phyloP scores from a whole-genome alignment of 2,797 vertebrate genomes.

The Sebastiscus albofasciatus region DNA sequence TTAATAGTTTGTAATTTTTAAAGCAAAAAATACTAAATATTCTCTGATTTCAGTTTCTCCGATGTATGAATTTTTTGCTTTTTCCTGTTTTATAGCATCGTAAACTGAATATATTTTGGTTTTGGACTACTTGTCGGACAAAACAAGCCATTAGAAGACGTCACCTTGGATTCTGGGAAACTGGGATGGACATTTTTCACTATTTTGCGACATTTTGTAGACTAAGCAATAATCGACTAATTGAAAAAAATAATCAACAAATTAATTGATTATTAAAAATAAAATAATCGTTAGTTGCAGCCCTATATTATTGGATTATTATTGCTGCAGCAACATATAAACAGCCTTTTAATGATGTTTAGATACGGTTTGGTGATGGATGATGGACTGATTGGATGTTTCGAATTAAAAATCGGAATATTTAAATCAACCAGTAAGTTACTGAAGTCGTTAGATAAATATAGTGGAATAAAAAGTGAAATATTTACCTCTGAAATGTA shows the following conservation, averaged over 20 bases:
- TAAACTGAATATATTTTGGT: neutral
- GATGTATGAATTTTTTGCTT: neutral
- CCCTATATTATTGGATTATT: neutral
- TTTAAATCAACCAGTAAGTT: neutral
- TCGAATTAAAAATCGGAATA: neutral
- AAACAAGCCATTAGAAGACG: neutral
- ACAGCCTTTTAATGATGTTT: neutral
- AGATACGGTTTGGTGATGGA: neutral
- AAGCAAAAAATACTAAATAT: neutral
- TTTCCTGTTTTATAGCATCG: neutral
- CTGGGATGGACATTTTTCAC: neutral
- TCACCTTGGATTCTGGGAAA: no score
- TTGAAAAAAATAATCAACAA: no score
- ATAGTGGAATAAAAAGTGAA: neutral
- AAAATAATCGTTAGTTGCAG: neutral
- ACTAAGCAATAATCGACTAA: no score
- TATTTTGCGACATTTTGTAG: neutral
- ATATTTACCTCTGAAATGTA: neutral
- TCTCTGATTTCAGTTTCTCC: neutral
- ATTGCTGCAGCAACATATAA: neutral
- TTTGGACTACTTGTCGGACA: neutral
- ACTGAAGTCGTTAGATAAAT: neutral
- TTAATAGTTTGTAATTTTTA: neutral
- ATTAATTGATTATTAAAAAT: neutral
- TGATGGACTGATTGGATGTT: neutral